Conservation (phyloP, 2,888 invertebrate species). For the Kryphioiulus occultus region DNA sequence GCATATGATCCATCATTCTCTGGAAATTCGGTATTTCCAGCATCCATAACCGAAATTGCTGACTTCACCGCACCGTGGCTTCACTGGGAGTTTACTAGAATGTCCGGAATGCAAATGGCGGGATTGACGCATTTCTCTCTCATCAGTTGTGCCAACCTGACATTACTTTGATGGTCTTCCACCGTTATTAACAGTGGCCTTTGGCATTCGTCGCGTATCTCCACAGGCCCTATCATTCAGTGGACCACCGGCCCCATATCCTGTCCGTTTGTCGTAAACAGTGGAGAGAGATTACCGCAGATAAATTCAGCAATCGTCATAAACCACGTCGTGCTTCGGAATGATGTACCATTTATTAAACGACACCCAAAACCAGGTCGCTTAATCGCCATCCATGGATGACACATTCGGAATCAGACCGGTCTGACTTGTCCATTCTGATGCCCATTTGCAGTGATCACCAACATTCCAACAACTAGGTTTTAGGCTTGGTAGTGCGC, state of each 20-base stretch:
- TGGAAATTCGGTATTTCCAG: not conserved
- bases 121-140: not conserved
- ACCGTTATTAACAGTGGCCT: constrained; percentile 27
- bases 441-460: not conserved
- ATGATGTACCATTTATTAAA: not conserved
- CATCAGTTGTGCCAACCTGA: not conserved
- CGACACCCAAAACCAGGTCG: not conserved
- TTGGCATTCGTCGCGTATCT: constrained; percentile 20
- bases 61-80: not conserved
- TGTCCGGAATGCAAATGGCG: constrained; percentile 44
- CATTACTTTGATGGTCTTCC: not conserved
- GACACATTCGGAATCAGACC: not conserved
- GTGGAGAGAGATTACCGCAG: not conserved
- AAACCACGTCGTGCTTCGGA: constrained; percentile 3
- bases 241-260: not conserved
- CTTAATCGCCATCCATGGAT: not conserved
- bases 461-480: too few species aligned
- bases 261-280: constrained; percentile 39
- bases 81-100: not conserved
- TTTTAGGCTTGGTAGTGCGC: too few species aligned
- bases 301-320: constrained; percentile 43
- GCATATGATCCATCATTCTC: not conserved
- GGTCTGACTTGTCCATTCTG: not conserved
- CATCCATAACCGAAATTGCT: not conserved
- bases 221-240: not conserved